Conservation (phyloP, 2,113 vertebrate species). For the Hypocryptadius cinnamomeus region DNA sequence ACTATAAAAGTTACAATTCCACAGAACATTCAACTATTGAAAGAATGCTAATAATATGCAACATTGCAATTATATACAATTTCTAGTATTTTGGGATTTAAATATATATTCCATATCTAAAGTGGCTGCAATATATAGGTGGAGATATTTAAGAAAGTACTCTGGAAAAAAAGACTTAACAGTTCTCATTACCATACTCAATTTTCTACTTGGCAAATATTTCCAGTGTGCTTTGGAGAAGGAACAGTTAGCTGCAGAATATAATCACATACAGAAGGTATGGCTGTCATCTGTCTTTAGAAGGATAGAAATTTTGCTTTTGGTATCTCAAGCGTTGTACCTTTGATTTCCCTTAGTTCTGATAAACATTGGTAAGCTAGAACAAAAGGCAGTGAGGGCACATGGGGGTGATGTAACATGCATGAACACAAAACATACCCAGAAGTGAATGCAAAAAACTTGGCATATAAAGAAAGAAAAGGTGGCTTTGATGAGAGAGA, state of each 20-base stretch:
- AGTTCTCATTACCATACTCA: neutral
- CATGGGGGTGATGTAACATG: conserved; percentile 69
- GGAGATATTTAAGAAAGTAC: conserved; percentile 23
- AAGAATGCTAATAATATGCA: conserved; percentile 64
- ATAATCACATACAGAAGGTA: conserved; percentile 52
- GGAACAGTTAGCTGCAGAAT: conserved; percentile 18
- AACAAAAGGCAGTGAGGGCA: conserved; percentile 75
- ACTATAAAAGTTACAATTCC: conserved; percentile 63
- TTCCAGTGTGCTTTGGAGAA: neutral
- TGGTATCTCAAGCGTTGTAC: conserved; percentile 63
- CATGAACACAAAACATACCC: conserved; percentile 66
- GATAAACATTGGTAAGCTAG: conserved; percentile 73
- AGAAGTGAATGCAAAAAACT: conserved; percentile 69
- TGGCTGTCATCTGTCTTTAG: conserved; percentile 54
- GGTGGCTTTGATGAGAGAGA: conserved; percentile 78
- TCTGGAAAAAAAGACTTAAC: neutral
- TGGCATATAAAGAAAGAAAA: conserved; percentile 79
- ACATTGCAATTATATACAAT: conserved; percentile 52
- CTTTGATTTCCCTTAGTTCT: conserved; percentile 71
- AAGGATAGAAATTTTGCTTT: conserved; percentile 60
- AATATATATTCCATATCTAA: conserved; percentile 61
- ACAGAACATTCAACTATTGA: conserved; percentile 60
- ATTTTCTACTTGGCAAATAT: conserved; percentile 18
- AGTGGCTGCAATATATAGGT: conserved; percentile 65
- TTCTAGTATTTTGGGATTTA: conserved; percentile 55